phyloP scores from a whole-genome alignment of 1,140 invertebrate genomes.

The Heterodera schachtii region DNA sequence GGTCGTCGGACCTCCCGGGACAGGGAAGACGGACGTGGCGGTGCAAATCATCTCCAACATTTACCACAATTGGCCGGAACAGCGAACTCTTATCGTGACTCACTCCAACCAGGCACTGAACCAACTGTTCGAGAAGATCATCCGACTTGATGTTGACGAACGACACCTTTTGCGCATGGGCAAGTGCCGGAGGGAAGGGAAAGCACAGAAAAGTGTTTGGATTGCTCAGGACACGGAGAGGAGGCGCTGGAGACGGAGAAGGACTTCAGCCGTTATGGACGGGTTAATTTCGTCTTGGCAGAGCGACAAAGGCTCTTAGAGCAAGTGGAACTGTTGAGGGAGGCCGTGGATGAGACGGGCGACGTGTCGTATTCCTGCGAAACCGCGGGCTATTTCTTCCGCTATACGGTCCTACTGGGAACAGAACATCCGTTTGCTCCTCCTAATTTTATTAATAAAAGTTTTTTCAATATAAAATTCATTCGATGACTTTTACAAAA shows the following conservation, averaged over 20 bases:
- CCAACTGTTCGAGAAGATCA: conserved; percentile 99
- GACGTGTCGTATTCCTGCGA: conserved; percentile 98
- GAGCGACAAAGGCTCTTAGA: conserved; percentile 87
- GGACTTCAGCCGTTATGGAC: conserved; percentile 94
- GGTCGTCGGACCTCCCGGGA: conserved; percentile 93
- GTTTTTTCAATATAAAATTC: too few species aligned
- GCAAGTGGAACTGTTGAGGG: conserved; percentile 85
- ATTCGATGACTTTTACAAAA: too few species aligned
- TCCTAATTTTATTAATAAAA: too few species aligned
- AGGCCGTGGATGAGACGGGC: conserved; percentile 79
- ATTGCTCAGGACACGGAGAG: conserved; percentile 78
- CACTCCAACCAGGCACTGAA: conserved; percentile 99
- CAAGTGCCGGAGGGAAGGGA: conserved; percentile 28
- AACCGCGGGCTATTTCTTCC: conserved; percentile 81
- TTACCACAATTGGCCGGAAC: conserved; percentile 98
- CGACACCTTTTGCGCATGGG: conserved; percentile 93
- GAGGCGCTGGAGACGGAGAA: conserved; percentile 98
- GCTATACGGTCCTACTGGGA: conserved; percentile 67
- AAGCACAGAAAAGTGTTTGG: neutral
- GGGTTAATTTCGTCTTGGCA: conserved; percentile 93
- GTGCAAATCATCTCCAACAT: conserved; percentile 99
- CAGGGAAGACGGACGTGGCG: conserved; percentile 98
- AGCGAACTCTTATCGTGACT: conserved; percentile 95
- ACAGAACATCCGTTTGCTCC: neutral
- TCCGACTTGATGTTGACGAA: conserved; percentile 94